Evolutionary conservation across 2,797 vertebrate species (phyloP), one percentile per base, ranked within the genome.

Genomic region (Sebastiscus tertius): DNA sequence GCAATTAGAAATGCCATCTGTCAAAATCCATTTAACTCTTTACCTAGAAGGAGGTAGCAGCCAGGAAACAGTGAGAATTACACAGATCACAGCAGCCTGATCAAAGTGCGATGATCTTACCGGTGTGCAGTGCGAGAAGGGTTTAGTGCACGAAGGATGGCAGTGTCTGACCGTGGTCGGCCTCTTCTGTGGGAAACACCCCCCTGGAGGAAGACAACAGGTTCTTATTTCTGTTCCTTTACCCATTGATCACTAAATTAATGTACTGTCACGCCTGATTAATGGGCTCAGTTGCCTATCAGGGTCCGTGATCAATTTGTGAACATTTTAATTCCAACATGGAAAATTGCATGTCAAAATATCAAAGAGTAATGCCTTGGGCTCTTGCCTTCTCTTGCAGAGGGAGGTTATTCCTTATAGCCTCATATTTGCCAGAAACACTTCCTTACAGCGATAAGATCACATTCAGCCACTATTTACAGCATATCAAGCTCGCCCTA

Each of bases 121-220:
- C 97, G 99, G 97, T 2, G 97, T 99, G 93, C 98, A 99, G 94
- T 97, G 97, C 65, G 98, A 99, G 94, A 98, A 99, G 1, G 98
- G 98, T 56, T 99, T 99, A 8, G 94, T 97, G 95, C 98, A 99
- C 1, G 95, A 95, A 0, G 98, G 98, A 84, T 96, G 96, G 94
- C 98, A 99, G 91, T 96, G 97, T 82, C 94, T 94, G 71, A 97
- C 90, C 6, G 96, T 95, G 2, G 96, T 94, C 0, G 98, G 98
- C 58, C 94, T 97, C 1, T 92, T 96, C 89, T 92, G 96, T 24
- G 91, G 84, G 87, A 97, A 95, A 91, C 98, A 99, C 2, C 98
- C 98, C 68, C 98, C 98, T 99, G 88, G 89, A 92, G 62, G 85
- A 77, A 90, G 75, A 92, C 85, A 88, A 89, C 74, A 88, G 46